Percentiles rank a stretch among this genome's conserved stretches.
Evolutionary conservation across 2,797 vertebrate species (phyloP).

Genomic region (Gila robusta): DNA sequence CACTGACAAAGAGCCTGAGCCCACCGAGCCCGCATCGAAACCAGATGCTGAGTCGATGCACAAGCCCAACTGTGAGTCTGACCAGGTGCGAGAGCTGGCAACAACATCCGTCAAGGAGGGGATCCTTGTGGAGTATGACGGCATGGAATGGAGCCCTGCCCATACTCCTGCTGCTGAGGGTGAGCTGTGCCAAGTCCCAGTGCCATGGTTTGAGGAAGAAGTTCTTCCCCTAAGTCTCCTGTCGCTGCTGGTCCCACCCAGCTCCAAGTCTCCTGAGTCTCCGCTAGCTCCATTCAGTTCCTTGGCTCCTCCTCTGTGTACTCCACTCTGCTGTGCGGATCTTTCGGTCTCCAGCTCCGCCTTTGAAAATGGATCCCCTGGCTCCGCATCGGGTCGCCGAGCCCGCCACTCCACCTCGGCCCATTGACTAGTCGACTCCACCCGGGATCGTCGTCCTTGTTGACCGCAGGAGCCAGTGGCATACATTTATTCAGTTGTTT

Average conservation of each 20-base stretch:
- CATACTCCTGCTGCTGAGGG: neutral
- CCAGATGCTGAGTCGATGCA: no score
- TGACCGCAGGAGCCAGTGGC: neutral
- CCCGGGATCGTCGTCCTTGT: neutral
- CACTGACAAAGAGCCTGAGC: no score
- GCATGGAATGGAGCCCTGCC: neutral
- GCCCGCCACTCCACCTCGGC: neutral
- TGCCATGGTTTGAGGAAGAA: neutral
- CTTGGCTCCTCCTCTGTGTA: neutral
- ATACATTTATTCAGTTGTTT: neutral
- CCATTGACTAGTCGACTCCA: neutral
- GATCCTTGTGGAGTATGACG: neutral
- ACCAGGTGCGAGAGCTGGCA: neutral
- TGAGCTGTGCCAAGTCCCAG: neutral
- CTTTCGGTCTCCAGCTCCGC: neutral
- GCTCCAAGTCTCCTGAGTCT: neutral
- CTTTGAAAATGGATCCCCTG: neutral
- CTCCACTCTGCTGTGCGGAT: neutral
- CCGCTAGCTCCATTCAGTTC: neutral
- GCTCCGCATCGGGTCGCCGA: accelerated
- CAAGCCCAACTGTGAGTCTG: neutral
- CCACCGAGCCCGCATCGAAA: no score
- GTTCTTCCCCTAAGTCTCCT: neutral
- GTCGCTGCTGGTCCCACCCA: neutral
- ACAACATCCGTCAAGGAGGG: neutral